Evolutionary conservation across 1,140 invertebrate species (phyloP).

Genomic region (Caenorhabditis remanei): DNA sequence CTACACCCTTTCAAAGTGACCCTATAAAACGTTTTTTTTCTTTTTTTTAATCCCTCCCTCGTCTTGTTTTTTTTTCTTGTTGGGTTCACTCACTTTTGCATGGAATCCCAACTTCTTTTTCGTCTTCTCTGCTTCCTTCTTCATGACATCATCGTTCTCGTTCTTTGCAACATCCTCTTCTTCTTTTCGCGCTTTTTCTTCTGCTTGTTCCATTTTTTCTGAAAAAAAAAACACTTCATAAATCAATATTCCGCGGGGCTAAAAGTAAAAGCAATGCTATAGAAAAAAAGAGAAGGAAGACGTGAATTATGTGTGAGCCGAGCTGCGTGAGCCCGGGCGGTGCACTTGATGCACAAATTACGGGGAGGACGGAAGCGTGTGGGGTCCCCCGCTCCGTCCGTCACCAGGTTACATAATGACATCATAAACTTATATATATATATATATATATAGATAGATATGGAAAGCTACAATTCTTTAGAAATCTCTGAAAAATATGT

Average conservation of each 20-base stretch:
- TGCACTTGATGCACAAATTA: conserved; percentile 55
- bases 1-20: too few relatives aligned
- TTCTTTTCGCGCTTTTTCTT: conserved; percentile 4
- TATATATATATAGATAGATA: too few relatives aligned
- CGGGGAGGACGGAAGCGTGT: background rate
- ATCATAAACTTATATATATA: background rate
- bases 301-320: conserved; percentile 49
- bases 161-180: conserved; percentile 13
- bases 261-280: conserved; percentile 16
- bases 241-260: background rate
- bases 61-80: background rate
- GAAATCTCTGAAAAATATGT: too few relatives aligned
- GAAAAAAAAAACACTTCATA: conserved; percentile 4
- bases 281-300: conserved; percentile 36
- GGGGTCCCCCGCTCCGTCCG: background rate
- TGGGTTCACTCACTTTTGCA: conserved; percentile 7
- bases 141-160: conserved; percentile 18
- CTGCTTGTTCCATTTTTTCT: conserved; percentile 29
- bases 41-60: too few relatives aligned
- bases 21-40: too few relatives aligned
- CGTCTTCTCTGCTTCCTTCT: conserved; percentile 27
- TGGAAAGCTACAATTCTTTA: too few relatives aligned
- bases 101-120: conserved; percentile 46
- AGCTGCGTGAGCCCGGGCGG: background rate
- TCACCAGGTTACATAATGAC: conserved; percentile 52